phyloP scores from a whole-genome alignment of 2,113 vertebrate species.

The Psilopsiagon aurifrons region DNA sequence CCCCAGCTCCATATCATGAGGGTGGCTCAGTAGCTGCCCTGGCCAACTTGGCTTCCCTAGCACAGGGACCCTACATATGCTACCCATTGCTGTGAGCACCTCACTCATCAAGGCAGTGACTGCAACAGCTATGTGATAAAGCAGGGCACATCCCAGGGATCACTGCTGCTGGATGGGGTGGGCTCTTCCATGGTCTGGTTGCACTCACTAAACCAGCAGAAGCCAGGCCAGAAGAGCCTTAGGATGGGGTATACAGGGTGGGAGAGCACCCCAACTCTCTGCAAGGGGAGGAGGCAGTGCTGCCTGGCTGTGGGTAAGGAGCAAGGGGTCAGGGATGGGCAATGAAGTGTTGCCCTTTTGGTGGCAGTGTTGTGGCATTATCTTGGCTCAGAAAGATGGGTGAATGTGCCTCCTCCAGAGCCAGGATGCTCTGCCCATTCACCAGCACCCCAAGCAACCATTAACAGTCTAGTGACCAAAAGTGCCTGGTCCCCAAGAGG shows the following conservation, averaged over 20 bases:
- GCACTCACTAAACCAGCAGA: not conserved
- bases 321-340: not conserved
- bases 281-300: not conserved
- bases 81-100: not conserved
- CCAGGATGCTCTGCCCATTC: not conserved
- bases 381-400: not conserved
- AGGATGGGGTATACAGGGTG: not conserved
- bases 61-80: too few relatives aligned
- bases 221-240: not conserved
- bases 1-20: fast-evolving
- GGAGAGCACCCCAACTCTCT: not conserved
- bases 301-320: not conserved
- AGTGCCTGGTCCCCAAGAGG: not conserved
- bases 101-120: not conserved
- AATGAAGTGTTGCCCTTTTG: conserved; percentile 22
- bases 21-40: not conserved
- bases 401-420: fast-evolving
- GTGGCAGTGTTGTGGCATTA: conserved; percentile 60
- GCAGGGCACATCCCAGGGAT: fast-evolving
- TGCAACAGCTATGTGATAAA: fast-evolving
- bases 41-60: not conserved
- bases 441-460: not conserved
- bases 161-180: not conserved
- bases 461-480: not conserved
- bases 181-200: not conserved